Evolutionary conservation across 2,797 vertebrate species (phyloP), one percentile per base, ranked within the genome.

Genomic region (Pangasius larnaudii): DNA sequence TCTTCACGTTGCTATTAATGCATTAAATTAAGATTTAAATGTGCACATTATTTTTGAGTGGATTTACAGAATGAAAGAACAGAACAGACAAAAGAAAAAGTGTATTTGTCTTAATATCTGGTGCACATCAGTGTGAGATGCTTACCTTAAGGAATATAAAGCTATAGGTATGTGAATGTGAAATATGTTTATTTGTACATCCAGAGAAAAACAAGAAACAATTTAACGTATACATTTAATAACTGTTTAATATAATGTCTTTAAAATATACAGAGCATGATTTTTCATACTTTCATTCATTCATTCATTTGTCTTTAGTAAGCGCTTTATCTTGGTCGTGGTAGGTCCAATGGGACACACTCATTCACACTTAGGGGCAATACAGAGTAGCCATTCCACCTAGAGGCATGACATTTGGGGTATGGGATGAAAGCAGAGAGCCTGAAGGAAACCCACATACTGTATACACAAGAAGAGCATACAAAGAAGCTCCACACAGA

Each of bases 1-100:
- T n/a, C 39, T n/a, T 74, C 58, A 69, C 42, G 58, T 90, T 74
- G 84, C 19, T 88, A 71, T 85, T 80, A 56, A 80, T 42, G n/a
- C 39, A 2, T 46, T 49, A 46, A 30, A 30, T 49, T n/a, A 83
- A 22, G 61, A 61, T 67, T 83, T 49, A 30, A 67, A 19, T 33
- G 61, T 49, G 42, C 9, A 19, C 39, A 30, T 30, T 49, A 63
- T 18, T 24, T 51, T 19, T 30, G 27, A 51, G 1, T 16, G 36
- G 2, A 49, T 65, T 27, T 49, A 56, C 30, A 58, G 33, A 80
- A 80, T 80, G 1, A 80, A 79, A 58, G 19, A 58, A 33, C 42
- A 74, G 24, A 74, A 77, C 16, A 58, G 53, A 24, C 10, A 59
- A 79, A 79, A 79, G 75, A 30, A 30, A 30, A n/a, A 49, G 3